Conservation (phyloP, 2,113 vertebrate species). For the Capreolus pygargus region DNA sequence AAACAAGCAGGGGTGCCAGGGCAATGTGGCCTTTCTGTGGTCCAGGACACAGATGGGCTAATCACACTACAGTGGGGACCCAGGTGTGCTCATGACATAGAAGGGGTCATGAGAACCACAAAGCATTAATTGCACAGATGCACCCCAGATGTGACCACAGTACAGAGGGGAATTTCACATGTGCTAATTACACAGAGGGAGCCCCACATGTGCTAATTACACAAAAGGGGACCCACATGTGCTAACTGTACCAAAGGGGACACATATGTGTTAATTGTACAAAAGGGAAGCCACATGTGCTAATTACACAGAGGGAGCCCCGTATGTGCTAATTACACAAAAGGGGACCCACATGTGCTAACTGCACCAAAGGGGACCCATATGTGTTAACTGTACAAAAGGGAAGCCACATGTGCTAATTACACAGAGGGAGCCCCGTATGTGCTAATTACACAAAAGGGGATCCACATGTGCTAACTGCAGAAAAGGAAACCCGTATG, state of each 20-base stretch:
- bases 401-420: not conserved
- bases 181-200: not conserved
- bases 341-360: not conserved
- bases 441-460: not conserved
- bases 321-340: not conserved
- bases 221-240: not conserved
- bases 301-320: not conserved
- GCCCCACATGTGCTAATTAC: not conserved
- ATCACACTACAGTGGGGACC: not conserved
- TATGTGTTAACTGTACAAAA: not conserved
- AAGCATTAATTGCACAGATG: not conserved
- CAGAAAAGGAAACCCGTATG: too few relatives aligned
- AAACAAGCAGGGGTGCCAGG: not conserved
- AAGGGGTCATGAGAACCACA: not conserved
- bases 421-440: not conserved
- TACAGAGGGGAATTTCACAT: not conserved
- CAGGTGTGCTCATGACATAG: not conserved
- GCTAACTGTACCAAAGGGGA: not conserved
- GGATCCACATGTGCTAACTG: not conserved
- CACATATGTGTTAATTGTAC: not conserved
- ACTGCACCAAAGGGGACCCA: not conserved
- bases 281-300: not conserved
- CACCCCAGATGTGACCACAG: too few relatives aligned
- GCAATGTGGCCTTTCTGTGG: not conserved
- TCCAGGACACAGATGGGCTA: not conserved